Conservation (phyloP, 2,113 vertebrate species). For the Potamarius usumacintae region DNA sequence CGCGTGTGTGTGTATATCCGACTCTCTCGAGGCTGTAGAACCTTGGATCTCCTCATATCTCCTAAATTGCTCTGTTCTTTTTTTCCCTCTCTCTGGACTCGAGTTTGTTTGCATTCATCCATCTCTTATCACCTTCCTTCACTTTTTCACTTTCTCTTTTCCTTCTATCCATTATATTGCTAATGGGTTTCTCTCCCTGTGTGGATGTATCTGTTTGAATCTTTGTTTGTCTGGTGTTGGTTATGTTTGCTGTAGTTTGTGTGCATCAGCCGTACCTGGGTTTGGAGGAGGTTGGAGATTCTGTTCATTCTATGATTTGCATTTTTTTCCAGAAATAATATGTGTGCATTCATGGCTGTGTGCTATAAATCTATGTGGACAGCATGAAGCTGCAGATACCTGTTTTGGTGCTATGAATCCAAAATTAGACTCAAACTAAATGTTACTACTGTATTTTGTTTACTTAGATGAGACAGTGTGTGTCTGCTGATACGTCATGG, state of each 20-base stretch:
- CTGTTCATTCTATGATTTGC: not conserved
- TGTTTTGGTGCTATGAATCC: not conserved
- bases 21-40: conserved; percentile 56
- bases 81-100: conserved; percentile 27
- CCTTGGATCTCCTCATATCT: conserved; percentile 61
- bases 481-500: not conserved
- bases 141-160: conserved; percentile 50
- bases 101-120: conserved; percentile 62
- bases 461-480: not conserved
- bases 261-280: not conserved
- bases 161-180: conserved; percentile 62
- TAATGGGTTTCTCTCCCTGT: conserved; percentile 63
- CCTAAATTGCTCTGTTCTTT: conserved; percentile 63
- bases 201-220: conserved; percentile 24
- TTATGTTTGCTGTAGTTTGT: not conserved
- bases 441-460: not conserved
- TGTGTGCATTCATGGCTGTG: not conserved
- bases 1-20: conserved; percentile 46
- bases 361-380: not conserved
- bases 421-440: not conserved
- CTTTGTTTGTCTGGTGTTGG: not conserved
- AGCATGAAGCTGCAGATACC: not conserved
- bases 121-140: conserved; percentile 66
- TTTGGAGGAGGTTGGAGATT: not conserved
- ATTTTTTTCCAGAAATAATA: not conserved